These are phyloP conservation scores for Trisateles emortualis DNA, from an alignment of 2,888 invertebrate species.

Conservation along the genomic window DNA sequence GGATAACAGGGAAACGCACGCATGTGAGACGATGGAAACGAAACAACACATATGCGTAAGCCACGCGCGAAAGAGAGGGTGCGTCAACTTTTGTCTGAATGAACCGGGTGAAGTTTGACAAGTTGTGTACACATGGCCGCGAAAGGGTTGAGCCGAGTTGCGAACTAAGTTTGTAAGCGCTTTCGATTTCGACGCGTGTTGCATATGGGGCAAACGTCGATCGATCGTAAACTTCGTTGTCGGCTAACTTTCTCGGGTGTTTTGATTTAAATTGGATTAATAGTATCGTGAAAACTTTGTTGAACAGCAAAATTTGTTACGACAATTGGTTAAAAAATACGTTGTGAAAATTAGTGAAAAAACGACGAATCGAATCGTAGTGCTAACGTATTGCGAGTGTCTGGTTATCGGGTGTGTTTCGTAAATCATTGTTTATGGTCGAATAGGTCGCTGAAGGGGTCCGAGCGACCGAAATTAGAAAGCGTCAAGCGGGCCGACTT, in stretches of 20 bases:
- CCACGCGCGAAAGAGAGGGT: conserved; percentile 70
- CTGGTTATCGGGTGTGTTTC: conserved; percentile 71
- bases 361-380: conserved; percentile 64
- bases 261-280: conserved; percentile 60
- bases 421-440: conserved; percentile 84
- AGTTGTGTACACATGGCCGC: conserved; percentile 75
- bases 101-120: conserved; percentile 78
- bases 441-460: conserved; percentile 78
- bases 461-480: conserved; percentile 80
- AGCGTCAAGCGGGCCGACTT: conserved; percentile 76
- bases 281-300: conserved; percentile 30
- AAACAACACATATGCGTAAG: conserved; percentile 77
- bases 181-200: conserved; percentile 82
- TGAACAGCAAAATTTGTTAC: conserved; percentile 30
- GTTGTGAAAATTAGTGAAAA: conserved; percentile 69
- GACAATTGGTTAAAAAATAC: conserved; percentile 38
- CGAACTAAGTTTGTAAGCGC: conserved; percentile 71
- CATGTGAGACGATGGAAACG: conserved; percentile 68
- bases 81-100: conserved; percentile 73
- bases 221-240: conserved; percentile 73
- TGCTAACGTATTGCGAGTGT: conserved; percentile 65
- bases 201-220: conserved; percentile 77
- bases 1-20: conserved; percentile 64
- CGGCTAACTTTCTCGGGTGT: conserved; percentile 58
- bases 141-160: conserved; percentile 79